Conservation (phyloP, 1,140 invertebrate genomes). For the Anoplophora glabripennis region DNA sequence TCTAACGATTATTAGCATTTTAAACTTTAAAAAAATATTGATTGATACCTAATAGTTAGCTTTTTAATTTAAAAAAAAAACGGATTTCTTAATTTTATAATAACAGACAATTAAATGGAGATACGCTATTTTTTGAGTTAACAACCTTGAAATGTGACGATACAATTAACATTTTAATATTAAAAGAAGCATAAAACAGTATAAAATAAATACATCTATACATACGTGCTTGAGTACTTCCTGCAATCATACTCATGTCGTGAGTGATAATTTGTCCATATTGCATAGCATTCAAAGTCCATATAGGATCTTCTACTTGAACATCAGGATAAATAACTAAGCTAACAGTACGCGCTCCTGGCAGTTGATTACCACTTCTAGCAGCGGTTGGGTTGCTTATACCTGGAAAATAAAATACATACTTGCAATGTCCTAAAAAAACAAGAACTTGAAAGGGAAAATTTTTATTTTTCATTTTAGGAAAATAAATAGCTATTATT, state of each 20-base stretch:
- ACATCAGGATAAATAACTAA: conserved; percentile 65
- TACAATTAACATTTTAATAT: not conserved
- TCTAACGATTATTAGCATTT: too few species aligned
- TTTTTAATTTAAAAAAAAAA: too few species aligned
- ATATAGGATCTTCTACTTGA: conserved; percentile 62
- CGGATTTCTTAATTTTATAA: too few species aligned
- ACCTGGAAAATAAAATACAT: conserved; percentile 50
- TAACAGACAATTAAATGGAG: too few species aligned
- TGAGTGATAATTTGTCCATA: conserved; percentile 87
- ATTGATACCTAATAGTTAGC: too few species aligned
- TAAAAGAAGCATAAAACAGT: not conserved
- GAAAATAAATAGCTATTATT: too few species aligned
- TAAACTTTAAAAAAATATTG: too few species aligned
- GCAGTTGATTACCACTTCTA: conserved; percentile 61
- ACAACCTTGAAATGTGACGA: too few species aligned
- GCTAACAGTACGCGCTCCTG: conserved; percentile 68
- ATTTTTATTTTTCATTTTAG: too few species aligned
- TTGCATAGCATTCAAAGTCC: conserved; percentile 75
- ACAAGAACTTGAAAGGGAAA: too few species aligned
- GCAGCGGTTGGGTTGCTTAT: conserved; percentile 62
- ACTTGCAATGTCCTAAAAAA: too few species aligned
- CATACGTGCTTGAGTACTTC: conserved; percentile 70
- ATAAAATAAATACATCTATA: conserved; percentile 25
- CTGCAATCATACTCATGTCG: conserved; percentile 76
- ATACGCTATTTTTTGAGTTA: too few species aligned